These are phyloP conservation scores for Cordilura impudica DNA, from an alignment of 2,888 invertebrate species.

Conservation along the genomic window DNA sequence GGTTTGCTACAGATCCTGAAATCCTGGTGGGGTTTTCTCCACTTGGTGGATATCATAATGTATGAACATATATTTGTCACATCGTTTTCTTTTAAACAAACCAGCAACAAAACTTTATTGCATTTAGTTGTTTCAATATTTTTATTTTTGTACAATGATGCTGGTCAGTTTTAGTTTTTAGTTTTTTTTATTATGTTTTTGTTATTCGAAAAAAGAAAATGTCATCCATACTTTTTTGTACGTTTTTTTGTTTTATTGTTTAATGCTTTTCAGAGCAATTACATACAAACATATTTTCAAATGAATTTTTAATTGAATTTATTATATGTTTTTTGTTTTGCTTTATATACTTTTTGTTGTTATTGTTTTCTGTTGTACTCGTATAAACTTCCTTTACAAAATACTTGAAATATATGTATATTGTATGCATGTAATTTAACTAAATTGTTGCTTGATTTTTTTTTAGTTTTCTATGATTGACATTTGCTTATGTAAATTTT, in stretches of 20 bases:
- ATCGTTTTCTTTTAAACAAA: neutral
- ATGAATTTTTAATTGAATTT: neutral
- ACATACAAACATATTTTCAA: neutral
- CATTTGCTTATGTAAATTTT: no score
- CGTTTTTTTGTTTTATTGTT: neutral
- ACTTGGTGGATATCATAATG: no score
- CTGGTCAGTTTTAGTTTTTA: neutral
- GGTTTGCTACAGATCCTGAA: no score
- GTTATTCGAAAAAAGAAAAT: neutral
- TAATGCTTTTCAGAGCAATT: constrained; percentile 1
- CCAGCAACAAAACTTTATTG: neutral
- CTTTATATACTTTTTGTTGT: neutral
- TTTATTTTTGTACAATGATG: neutral
- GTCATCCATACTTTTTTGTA: constrained; percentile 1
- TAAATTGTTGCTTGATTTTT: neutral
- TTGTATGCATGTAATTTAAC: neutral
- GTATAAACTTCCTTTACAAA: neutral
- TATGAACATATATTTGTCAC: neutral
- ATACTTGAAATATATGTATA: neutral
- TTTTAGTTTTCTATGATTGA: neutral
- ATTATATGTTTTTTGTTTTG: neutral
- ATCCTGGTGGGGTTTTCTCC: no score
- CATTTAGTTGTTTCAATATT: neutral
- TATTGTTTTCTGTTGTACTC: neutral
- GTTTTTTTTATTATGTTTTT: neutral